These are phyloP conservation scores for Coreoperca whiteheadi DNA, from an alignment of 2,113 vertebrate genomes.

Conservation along the genomic window DNA sequence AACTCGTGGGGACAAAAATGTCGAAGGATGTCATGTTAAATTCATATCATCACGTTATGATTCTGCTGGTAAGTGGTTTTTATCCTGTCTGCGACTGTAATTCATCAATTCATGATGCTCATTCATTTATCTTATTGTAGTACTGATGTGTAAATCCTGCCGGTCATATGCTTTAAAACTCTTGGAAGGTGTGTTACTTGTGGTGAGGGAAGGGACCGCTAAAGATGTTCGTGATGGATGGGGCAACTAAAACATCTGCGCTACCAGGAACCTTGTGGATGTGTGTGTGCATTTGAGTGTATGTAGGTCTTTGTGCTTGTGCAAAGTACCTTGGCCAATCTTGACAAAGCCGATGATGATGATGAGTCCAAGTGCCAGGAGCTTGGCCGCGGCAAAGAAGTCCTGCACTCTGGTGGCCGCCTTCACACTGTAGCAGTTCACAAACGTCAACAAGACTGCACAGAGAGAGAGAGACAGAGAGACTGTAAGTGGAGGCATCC, in stretches of 20 bases:
- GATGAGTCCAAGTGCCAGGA: constrained; percentile 92
- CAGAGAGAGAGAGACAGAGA: constrained; percentile 15
- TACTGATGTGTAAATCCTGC: not conserved
- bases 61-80: not conserved
- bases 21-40: too few relatives aligned
- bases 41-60: too few relatives aligned
- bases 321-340: constrained; percentile 88
- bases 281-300: not conserved
- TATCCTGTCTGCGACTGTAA: not conserved
- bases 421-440: constrained; percentile 98
- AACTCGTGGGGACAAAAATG: not conserved
- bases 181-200: not conserved
- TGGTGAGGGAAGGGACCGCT: too few relatives aligned
- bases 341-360: constrained; percentile 95
- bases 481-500: not conserved
- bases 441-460: constrained; percentile 92
- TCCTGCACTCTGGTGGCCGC: constrained; percentile 96
- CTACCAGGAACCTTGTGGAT: not conserved
- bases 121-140: too few relatives aligned
- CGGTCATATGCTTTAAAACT: not conserved
- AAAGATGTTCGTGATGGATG: too few relatives aligned
- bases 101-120: too few relatives aligned
- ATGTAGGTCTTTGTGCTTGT: not conserved
- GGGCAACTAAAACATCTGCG: not conserved
- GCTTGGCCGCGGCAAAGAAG: constrained; percentile 93